Base-by-base conservation (phyloP, 2,797 vertebrate species). In the Periophthalmus magnuspinnatus region DNA sequence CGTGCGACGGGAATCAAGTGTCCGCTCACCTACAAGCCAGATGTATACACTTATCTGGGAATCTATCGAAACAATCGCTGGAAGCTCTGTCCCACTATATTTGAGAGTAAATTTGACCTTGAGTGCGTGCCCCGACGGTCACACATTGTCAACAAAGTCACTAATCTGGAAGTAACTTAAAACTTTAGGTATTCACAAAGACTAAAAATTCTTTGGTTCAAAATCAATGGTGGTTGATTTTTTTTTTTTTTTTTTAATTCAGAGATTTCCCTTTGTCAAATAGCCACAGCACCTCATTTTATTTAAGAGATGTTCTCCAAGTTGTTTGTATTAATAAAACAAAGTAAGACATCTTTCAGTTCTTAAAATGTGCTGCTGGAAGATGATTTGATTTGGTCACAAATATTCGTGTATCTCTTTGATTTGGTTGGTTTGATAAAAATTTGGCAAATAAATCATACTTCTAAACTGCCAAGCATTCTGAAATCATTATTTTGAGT, bases 71-170 rank as follows among this genome's bases (percentile, higher is more conserved):
- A 94, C 74, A 97, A 98, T 84, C 93, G 94, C 76, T 97, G 95
- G 95, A 96, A 95, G 72, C 91, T 97, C 38, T 96, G 95, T 68
- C 96, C 96, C 6, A 97, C 96, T 19, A 96, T 98, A 65, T 98
- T 96, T 3, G 95, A 97, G 86, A 98, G 96, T 88, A 94, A 92
- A 66, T 97, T 95, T 41, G 94, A 97, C 82, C 87, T 98, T 65
- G 95, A 96, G 84, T 94, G 95, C 14, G 92, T 93, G 0, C 93
- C 96, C 0, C 90, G 96, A 0, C 94, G 95, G 32, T 98, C 96
- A 0, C 95, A 94, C 68, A 91, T 98, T 21, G 22, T 89, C 75
- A 95, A 95, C 85, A 96, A 94, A 76, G 91, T 96, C 80, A 96
- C 93, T 81, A 95, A 94, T 34, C 86, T 89, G 1, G 95, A 95